phyloP scores from a whole-genome alignment of 2,797 vertebrate genomes.

The Gorsachius magnificus region DNA sequence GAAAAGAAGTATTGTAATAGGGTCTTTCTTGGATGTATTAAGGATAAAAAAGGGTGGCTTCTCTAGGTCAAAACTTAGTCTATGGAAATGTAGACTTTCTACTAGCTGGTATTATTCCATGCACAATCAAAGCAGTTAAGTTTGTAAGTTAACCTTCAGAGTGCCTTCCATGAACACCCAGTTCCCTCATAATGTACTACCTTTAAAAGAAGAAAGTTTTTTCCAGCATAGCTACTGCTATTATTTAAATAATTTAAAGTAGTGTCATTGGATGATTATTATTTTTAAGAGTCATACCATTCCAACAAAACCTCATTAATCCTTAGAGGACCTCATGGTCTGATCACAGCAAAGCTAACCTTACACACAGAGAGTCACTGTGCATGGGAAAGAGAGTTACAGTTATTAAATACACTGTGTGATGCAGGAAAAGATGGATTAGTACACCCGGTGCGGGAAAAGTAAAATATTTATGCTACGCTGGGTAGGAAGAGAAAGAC shows the following conservation, averaged over 20 bases:
- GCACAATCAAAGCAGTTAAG: background rate
- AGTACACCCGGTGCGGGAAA: background rate
- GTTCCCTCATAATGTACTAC: background rate
- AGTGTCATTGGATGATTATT: background rate
- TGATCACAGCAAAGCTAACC: background rate
- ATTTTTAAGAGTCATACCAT: background rate
- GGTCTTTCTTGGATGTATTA: background rate
- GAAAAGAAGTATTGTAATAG: background rate
- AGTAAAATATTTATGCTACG: background rate
- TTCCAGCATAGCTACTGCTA: background rate
- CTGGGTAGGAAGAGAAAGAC: background rate
- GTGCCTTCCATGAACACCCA: background rate
- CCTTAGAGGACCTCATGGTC: background rate
- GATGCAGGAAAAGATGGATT: background rate
- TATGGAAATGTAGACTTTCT: background rate
- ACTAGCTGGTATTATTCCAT: background rate
- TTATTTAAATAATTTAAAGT: background rate
- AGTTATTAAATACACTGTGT: background rate
- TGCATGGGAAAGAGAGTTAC: background rate
- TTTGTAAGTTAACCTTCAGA: background rate
- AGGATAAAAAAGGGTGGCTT: background rate
- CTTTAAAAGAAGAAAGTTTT: background rate
- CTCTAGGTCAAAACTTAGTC: background rate
- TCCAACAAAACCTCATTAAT: background rate
- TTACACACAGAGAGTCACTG: background rate